Base-by-base conservation (phyloP, 2,797 vertebrate species). In the Melanotaenia maccullochi region DNA sequence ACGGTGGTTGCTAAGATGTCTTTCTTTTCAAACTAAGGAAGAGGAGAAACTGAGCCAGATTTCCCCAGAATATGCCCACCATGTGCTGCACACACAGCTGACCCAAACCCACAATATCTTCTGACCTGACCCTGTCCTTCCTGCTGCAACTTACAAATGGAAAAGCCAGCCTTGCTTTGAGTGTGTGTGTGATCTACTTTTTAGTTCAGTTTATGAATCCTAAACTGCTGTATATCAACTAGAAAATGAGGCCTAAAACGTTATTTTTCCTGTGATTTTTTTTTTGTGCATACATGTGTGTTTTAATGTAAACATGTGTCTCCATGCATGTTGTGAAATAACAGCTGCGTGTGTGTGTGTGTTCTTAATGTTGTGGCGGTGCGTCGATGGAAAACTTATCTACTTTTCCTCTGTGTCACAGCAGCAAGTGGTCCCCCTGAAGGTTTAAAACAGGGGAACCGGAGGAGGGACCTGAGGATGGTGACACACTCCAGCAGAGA, bases 321-420 rank as follows among this genome's bases (percentile, higher is more conserved):
- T 74, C 60, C 11, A 13, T 77, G 68, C 38, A n/a, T 51, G 51
- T 2, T 52, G 68, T 61, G 75, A 68, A 65, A 64, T 83, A 75
- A 76, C 28, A 84, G 73, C 76, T 54, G 61, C 75, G 78, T 86
- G 83, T 82, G 79, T 68, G 64, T 64, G 69, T 86, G 83, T 82
- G 79, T 82, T 80, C 75, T 64, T 30, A 67, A 71, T 76, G 73
- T 83, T 81, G 85, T 86, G 79, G 76, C 11, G 12, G 73, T 81
- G 81, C 79, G 58, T 63, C 85, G 88, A 88, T 93, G 91, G 92
- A 92, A 94, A 92, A 93, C 72, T 76, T 82, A 85, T 90, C 83
- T 85, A 87, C 75, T 93, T 92, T 90, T 93, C 92, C 90, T 92
- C 71, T 90, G 89, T 92, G 89, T 92, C 90, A 90, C 90, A 75